Evolutionary conservation across 2,797 vertebrate species (phyloP).

Genomic region (Anguilla anguilla): DNA sequence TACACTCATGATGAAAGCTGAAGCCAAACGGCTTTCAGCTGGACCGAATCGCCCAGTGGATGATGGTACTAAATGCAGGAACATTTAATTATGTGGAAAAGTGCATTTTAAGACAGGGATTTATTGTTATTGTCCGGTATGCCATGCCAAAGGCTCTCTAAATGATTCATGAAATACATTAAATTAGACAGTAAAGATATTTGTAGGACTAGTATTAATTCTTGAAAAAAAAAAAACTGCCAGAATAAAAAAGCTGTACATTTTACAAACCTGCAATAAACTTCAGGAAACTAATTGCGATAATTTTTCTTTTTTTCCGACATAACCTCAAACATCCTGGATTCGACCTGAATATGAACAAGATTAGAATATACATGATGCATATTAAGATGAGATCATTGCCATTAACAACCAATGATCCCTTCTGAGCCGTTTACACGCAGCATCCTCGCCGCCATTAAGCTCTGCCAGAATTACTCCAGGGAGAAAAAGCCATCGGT

Average conservation of each 20-base stretch:
- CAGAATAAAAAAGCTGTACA: background rate
- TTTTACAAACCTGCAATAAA: background rate
- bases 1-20: background rate
- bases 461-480: background rate
- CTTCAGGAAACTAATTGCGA: background rate
- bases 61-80: background rate
- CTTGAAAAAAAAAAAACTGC: background rate
- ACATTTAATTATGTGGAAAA: constrained; percentile 15
- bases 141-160: background rate
- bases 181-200: background rate
- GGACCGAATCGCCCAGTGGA: background rate
- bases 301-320: background rate
- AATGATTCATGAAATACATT: constrained; percentile 22
- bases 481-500: background rate
- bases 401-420: background rate
- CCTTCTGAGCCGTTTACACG: background rate
- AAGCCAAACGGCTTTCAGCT: background rate
- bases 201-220: background rate
- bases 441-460: background rate
- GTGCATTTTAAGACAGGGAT: constrained; percentile 18
- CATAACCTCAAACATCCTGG: background rate
- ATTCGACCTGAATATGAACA: background rate
- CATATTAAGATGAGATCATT: background rate
- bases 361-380: background rate
- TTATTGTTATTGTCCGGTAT: constrained; percentile 9